Base-by-base conservation (phyloP, 1,140 invertebrate genomes). In the Neocloeon triangulifer region DNA sequence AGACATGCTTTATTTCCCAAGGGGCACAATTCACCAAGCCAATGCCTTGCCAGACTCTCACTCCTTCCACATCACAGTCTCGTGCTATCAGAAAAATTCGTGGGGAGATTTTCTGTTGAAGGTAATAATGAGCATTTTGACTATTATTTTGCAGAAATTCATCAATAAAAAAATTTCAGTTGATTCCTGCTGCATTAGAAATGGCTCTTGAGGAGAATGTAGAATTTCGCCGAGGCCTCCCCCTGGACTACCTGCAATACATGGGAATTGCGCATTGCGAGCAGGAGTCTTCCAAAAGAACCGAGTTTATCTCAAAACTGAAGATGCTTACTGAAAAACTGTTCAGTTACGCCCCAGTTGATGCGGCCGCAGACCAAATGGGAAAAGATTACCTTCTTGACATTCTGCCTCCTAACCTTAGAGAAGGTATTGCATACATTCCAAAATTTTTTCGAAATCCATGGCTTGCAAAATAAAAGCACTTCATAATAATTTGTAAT, bases 11-110 rank as follows among this genome's bases (percentile, higher is more conserved):
- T 97, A 97, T 52, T 75, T 81, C 43, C 89, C 88, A 9, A 57
- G 91, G 28, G 92, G 92, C 6, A 78, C 69, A 19, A 91, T 96
- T 37, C 91, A 98, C 57, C 86, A 94, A 58, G 88, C 70, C 3
- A 50, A 65, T 32, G 78, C 84, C 10, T 55, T 73, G 33, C 55
- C 54, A 19, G 65, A 72, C 26, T 56, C 65, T 4, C 82, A 95
- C 55, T 95, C 88, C 10, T 59, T 95, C 1, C 91, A 96, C 50
- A 67, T 95, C 1, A 95, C 89, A 0, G 51, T 96, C 2, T 94
- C 88, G 15, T 70, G 76, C 36, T 92, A 84, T 48, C 89, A 96
- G 48, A 73, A 73, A 43, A 88, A 89, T 45, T 64, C 75, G 6
- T 95, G 79, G 71, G 75, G 66, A 31, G 82, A 96, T 60, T 64